Evolutionary conservation across 2,888 invertebrate genomes (phyloP), one percentile per base, ranked within the genome.

Genomic region (Drosophila tripunctata): DNA sequence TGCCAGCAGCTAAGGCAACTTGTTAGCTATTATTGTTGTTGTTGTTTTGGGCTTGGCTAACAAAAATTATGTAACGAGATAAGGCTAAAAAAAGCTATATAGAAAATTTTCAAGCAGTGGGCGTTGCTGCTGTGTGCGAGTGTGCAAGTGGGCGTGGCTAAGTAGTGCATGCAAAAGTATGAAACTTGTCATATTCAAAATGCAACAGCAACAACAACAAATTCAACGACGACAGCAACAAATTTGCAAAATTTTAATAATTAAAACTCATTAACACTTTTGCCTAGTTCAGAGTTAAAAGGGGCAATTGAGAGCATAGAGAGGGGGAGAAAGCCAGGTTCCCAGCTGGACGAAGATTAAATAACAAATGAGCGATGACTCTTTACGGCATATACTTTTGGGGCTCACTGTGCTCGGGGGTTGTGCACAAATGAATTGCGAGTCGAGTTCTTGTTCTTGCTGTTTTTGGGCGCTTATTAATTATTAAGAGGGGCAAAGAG

Each of bases 301-400:
- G 27, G 19, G 6, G 0, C 31, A 31, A 14, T 38, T 3, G 6
- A 27, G 8, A 27, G 24, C 2, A 8, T 7, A 24, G 8, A 21
- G 21, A 10, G 40, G 54, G 27, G 12, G n/a, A 2, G 8, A 2
- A 0, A 4, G 30, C 38, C 5, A 8, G 14, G 6, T 24, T 54
- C 47, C 44, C 60, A 43, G 58, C 83, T 66, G 88, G 80, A 64
- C 83, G 63, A 75, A 65, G 86, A 87, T 75, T 86, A 86, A 86
- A 82, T 82, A 87, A 75, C 88, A 83, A 86, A 82, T 82, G 81
- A 88, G 88, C 79, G 67, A 88, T 88, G 83, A 69, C 86, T 87
- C 75, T 82, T 61, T 22, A 58, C 17, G 65, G 79, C 78, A 24
- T 14, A 74, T 63, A 70, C 74, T 84, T 78, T 75, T 70, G 41